These are phyloP conservation scores for Odontesthes bonariensis DNA, from an alignment of 2,113 vertebrate genomes.

Conservation along the genomic window DNA sequence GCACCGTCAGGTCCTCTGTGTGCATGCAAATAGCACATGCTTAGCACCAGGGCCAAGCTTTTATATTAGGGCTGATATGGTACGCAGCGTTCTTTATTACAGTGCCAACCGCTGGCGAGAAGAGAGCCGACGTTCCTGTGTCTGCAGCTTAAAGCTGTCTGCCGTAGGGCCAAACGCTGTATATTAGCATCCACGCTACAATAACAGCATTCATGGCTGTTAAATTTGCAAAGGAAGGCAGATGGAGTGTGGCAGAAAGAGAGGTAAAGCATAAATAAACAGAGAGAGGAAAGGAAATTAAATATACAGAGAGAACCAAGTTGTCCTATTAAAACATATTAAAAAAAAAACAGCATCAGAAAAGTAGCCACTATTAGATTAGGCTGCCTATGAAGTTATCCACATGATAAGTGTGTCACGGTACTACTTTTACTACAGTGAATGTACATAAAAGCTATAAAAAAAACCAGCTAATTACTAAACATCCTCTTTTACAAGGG, in stretches of 20 bases:
- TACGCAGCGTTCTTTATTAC: constrained; percentile 46
- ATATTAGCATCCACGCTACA: constrained; percentile 48
- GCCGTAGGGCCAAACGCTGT: constrained; percentile 34
- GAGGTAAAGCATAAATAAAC: neutral
- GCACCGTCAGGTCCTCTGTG: constrained; percentile 29
- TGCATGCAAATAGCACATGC: constrained; percentile 45
- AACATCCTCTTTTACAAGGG: no score
- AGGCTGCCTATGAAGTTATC: no score
- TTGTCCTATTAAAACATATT: no score
- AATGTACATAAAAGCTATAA: no score
- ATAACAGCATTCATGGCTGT: constrained; percentile 27
- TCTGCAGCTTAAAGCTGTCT: constrained; percentile 47
- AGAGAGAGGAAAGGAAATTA: neutral
- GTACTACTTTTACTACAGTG: no score
- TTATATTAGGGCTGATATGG: constrained; percentile 44
- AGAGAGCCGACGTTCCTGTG: constrained; percentile 10
- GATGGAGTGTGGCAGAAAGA: constrained; percentile 19
- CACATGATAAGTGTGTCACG: no score
- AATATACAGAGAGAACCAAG: neutral
- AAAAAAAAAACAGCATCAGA: no score
- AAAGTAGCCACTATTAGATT: no score
- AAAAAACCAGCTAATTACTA: no score
- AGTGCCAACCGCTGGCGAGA: constrained; percentile 44
- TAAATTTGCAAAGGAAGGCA: constrained; percentile 15
- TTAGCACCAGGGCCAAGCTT: constrained; percentile 34